These are phyloP conservation scores for Leucophora obtusa DNA, from an alignment of 2,888 invertebrate genomes.

Conservation along the genomic window DNA sequence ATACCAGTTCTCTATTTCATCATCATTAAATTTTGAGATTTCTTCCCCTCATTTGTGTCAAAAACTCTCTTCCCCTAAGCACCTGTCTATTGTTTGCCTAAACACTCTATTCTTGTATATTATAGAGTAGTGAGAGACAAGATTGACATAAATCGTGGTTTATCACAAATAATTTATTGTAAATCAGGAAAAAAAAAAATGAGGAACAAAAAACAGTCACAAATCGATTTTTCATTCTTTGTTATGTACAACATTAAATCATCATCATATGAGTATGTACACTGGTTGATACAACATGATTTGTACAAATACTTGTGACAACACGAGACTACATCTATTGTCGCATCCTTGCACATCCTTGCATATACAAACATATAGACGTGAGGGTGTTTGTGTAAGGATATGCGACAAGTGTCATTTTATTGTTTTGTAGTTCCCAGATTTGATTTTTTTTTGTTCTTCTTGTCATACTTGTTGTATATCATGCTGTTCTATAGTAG, in stretches of 20 bases:
- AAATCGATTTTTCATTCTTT: slow-evolving; percentile 57
- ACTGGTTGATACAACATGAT: slow-evolving; percentile 38
- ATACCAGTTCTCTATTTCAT: slow-evolving; percentile 15
- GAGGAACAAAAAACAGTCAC: slow-evolving; percentile 15
- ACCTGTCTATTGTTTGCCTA: slow-evolving; percentile 35
- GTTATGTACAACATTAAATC: slow-evolving; percentile 35
- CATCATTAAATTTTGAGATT: slow-evolving; percentile 26
- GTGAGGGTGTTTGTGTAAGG: slow-evolving; percentile 10
- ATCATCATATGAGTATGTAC: slow-evolving; percentile 18
- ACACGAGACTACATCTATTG: slow-evolving; percentile 24
- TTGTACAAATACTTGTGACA: slow-evolving; percentile 49
- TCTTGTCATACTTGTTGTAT: slow-evolving; percentile 14
- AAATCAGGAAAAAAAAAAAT: slow-evolving; percentile 65
- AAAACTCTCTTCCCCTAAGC: slow-evolving; percentile 15
- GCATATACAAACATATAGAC: not conserved
- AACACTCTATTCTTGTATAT: slow-evolving; percentile 2
- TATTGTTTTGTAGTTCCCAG: slow-evolving; percentile 50
- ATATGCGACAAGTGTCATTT: slow-evolving; percentile 57
- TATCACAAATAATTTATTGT: slow-evolving; percentile 76
- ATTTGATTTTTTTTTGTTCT: slow-evolving; percentile 26
- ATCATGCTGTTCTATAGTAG: slow-evolving; percentile 23
- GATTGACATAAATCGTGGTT: slow-evolving; percentile 76
- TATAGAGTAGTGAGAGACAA: slow-evolving; percentile 5
- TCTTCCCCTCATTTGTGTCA: slow-evolving; percentile 31
- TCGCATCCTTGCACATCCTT: slow-evolving; percentile 42